Conservation (phyloP, 2,797 vertebrate genomes). For the Pipistrellus pipistrellus region DNA sequence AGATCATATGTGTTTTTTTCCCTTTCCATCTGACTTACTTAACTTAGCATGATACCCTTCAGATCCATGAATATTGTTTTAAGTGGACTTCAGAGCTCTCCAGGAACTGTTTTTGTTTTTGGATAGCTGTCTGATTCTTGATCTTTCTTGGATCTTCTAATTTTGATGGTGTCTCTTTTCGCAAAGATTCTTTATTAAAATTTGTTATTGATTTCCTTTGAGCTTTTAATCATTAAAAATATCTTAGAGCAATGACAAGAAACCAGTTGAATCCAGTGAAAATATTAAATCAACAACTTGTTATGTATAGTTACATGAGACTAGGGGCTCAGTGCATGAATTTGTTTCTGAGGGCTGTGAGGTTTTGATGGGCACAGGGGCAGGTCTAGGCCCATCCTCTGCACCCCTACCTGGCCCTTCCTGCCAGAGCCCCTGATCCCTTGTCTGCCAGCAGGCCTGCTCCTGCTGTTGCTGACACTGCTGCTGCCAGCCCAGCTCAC, state of each 20-base stretch:
- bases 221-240: background rate
- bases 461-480: too few species aligned
- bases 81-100: background rate
- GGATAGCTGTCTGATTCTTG: background rate
- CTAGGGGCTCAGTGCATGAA: too few species aligned
- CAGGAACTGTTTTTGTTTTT: background rate
- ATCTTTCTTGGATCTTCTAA: background rate
- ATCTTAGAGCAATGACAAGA: background rate
- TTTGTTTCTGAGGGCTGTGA: too few species aligned
- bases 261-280: background rate
- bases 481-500: too few species aligned
- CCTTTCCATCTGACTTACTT: background rate
- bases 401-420: too few species aligned
- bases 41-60: background rate
- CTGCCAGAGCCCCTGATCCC: too few species aligned
- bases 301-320: background rate
- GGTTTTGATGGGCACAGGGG: too few species aligned
- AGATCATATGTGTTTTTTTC: background rate
- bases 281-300: constrained; percentile 28
- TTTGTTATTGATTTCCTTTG: background rate
- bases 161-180: background rate
- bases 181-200: background rate
- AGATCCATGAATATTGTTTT: background rate
- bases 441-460: too few species aligned
- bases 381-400: too few species aligned